Conservation (phyloP, 2,888 invertebrate genomes). For the Chorisops tibialis region DNA sequence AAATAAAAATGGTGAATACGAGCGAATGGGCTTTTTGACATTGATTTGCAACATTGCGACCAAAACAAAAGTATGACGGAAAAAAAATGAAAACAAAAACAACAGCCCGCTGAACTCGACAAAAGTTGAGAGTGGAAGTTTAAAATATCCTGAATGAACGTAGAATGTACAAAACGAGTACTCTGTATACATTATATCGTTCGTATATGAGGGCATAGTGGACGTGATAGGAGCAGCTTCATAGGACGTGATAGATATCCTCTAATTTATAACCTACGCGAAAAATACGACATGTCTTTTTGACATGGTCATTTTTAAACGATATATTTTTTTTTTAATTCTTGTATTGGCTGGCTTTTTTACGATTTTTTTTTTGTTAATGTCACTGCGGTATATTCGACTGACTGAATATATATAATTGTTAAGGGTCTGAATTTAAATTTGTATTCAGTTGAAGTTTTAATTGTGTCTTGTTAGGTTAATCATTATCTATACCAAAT, state of each 20-base stretch:
- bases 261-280: conserved; percentile 8
- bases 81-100: background rate
- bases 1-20: conserved; percentile 6
- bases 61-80: background rate
- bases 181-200: background rate
- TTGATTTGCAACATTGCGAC: conserved; percentile 7
- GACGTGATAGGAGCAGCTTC: background rate
- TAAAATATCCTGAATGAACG: background rate
- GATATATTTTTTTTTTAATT: conserved; percentile 11
- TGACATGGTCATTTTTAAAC: background rate
- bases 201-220: background rate
- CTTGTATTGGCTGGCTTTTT: background rate
- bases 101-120: background rate
- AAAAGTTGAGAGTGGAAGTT: background rate
- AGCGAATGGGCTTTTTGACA: conserved; percentile 8
- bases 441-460: too few species aligned
- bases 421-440: too few species aligned
- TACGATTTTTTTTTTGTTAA: too few species aligned
- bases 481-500: too few species aligned
- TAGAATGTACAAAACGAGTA: background rate
- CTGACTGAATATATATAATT: too few species aligned
- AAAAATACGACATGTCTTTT: background rate
- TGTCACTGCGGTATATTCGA: too few species aligned
- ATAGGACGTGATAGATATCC: conserved; percentile 2
- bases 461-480: too few species aligned